A percentile compares a stretch with the other conserved stretches of the same genome.
Evolutionary conservation across 37 sponge, comb jelly and placozoan genomes (phyloP).

Genomic region (Geodia barretti): DNA sequence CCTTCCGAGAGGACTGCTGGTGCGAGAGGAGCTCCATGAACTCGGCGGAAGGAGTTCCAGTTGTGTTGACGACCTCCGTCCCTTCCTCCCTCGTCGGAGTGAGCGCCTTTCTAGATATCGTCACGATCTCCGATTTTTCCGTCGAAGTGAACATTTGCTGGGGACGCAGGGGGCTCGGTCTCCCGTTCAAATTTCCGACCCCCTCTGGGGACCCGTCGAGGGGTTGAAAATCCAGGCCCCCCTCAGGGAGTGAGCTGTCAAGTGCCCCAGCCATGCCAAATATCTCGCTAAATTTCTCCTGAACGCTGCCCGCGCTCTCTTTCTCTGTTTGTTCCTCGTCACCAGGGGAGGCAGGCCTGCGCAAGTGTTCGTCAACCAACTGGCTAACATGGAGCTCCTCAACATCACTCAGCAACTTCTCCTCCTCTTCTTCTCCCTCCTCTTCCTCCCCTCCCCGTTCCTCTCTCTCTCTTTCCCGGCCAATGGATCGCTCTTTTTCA

Average conservation of each 20-base stretch:
- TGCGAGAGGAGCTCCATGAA: not conserved
- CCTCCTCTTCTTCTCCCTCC: not conserved
- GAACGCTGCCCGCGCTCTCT: not conserved
- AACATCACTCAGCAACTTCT: not conserved
- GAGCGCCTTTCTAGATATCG: not conserved
- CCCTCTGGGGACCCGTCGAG: not conserved
- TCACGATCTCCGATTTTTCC: not conserved
- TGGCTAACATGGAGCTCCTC: not conserved
- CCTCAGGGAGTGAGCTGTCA: too few relatives aligned
- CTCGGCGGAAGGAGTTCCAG: constrained; percentile 8
- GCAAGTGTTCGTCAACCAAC: not conserved
- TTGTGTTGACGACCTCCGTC: not conserved
- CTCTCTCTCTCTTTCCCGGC: not conserved
- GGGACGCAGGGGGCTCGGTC: not conserved
- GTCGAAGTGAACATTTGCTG: not conserved
- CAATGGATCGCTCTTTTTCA: constrained; percentile 1
- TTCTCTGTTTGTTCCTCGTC: not conserved
- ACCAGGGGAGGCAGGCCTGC: not conserved
- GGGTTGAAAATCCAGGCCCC: too few relatives aligned
- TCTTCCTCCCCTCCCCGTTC: not conserved
- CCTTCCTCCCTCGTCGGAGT: not conserved
- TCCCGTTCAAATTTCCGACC: not conserved
- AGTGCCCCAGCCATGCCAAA: not conserved
- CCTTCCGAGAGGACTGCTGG: not conserved
- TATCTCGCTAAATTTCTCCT: not conserved